phyloP scores from a whole-genome alignment of 2,888 invertebrate species.

The Euzophera pinguis region DNA sequence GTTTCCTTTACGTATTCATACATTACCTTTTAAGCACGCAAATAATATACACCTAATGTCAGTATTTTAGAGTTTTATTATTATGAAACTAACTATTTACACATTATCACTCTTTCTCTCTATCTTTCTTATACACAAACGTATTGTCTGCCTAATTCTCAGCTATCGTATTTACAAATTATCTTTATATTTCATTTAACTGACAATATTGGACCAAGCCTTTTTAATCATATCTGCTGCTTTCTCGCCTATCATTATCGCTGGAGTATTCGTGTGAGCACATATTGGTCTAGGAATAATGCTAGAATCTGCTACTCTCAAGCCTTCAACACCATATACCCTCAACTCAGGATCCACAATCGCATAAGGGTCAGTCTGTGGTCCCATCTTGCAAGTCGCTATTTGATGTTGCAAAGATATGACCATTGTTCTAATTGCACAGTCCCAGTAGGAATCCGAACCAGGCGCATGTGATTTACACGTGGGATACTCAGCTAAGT shows the following conservation, averaged over 20 bases:
- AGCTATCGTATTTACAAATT: background rate
- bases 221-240: constrained; percentile 83
- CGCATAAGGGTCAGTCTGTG: constrained; percentile 78
- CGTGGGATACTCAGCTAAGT: constrained; percentile 74
- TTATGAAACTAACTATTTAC: too few relatives aligned
- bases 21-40: too few relatives aligned
- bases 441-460: constrained; percentile 85
- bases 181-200: constrained; percentile 14
- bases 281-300: constrained; percentile 82
- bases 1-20: too few relatives aligned
- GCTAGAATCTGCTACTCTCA: constrained; percentile 85
- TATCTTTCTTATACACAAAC: too few relatives aligned
- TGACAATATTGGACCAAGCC: constrained; percentile 67
- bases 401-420: constrained; percentile 81
- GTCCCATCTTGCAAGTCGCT: constrained; percentile 87
- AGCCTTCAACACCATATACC: constrained; percentile 81
- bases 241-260: constrained; percentile 87
- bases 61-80: too few relatives aligned
- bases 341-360: constrained; percentile 83
- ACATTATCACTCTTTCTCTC: too few relatives aligned
- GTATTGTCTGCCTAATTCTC: background rate
- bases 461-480: constrained; percentile 72
- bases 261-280: constrained; percentile 83
- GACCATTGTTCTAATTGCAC: constrained; percentile 79
- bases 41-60: too few relatives aligned